A percentile compares a stretch with the other conserved stretches of the same genome.
phyloP scores from a whole-genome alignment of 2,888 invertebrate species.

The Ceriagrion tenellum region DNA sequence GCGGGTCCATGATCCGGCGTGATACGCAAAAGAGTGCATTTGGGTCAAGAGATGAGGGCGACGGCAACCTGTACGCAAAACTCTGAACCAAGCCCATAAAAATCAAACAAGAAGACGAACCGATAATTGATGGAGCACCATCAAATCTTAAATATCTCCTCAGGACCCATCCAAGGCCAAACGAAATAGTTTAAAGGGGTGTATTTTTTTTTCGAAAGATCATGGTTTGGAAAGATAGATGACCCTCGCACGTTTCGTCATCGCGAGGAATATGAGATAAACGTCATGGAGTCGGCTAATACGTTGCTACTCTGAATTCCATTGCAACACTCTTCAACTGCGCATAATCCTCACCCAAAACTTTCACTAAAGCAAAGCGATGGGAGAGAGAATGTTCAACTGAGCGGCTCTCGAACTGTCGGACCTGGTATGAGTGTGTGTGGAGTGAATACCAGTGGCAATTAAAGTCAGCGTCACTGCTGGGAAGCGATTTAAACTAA shows the following conservation, averaged over 20 bases:
- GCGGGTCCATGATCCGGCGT: neutral
- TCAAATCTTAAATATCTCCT: constrained; percentile 15
- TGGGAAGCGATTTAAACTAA: neutral
- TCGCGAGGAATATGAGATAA: neutral
- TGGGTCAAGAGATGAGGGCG: neutral
- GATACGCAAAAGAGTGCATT: neutral
- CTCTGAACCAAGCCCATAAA: neutral
- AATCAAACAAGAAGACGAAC: neutral
- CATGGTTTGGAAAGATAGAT: neutral
- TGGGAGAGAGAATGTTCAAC: neutral
- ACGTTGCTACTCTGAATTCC: constrained; percentile 19
- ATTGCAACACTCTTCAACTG: neutral
- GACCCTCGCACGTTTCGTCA: neutral
- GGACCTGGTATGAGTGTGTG: no score
- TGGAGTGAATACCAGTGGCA: neutral
- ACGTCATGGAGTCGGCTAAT: neutral
- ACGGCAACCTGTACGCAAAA: neutral
- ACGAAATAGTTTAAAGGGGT: neutral
- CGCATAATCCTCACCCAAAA: constrained; percentile 5
- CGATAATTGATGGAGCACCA: neutral
- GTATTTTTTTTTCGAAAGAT: neutral
- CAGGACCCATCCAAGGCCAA: neutral
- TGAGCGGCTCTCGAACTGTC: neutral
- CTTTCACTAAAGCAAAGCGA: neutral
- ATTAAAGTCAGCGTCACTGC: neutral